Conservation (phyloP, 2,888 invertebrate genomes). For the Amphipoea oculea region DNA sequence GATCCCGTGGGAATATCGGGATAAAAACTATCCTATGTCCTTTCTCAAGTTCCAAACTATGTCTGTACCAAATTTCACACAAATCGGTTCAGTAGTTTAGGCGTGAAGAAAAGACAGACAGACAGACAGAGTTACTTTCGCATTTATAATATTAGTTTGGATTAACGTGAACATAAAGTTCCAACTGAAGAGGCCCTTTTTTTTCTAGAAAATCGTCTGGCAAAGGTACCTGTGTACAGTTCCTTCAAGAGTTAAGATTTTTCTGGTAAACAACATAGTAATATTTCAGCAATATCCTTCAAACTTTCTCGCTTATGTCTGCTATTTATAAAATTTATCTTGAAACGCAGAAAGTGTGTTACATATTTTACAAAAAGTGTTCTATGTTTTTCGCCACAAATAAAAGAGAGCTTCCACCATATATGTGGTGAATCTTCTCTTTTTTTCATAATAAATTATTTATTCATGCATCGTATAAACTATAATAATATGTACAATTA, state of each 20-base stretch:
- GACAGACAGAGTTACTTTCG: no score
- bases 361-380: neutral
- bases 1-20: no score
- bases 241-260: conserved; percentile 1
- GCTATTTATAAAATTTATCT: conserved; percentile 26
- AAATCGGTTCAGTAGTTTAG: no score
- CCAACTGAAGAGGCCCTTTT: neutral
- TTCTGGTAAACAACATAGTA: conserved; percentile 40
- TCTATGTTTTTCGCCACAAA: neutral
- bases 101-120: no score
- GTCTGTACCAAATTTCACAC: no score
- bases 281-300: conserved; percentile 44
- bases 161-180: neutral
- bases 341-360: conserved; percentile 14
- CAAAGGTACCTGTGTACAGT: conserved; percentile 9
- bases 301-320: conserved; percentile 28
- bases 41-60: no score
- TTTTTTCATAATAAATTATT: no score
- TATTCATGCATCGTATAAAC: no score
- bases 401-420: neutral
- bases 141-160: neutral
- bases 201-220: neutral
- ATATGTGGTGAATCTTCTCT: neutral
- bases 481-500: no score
- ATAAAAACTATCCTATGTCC: no score